A percentile compares a stretch with the other conserved stretches of the same genome.
Conservation (phyloP, 2,797 vertebrate species). For the Muraenolepis orangiensis region DNA sequence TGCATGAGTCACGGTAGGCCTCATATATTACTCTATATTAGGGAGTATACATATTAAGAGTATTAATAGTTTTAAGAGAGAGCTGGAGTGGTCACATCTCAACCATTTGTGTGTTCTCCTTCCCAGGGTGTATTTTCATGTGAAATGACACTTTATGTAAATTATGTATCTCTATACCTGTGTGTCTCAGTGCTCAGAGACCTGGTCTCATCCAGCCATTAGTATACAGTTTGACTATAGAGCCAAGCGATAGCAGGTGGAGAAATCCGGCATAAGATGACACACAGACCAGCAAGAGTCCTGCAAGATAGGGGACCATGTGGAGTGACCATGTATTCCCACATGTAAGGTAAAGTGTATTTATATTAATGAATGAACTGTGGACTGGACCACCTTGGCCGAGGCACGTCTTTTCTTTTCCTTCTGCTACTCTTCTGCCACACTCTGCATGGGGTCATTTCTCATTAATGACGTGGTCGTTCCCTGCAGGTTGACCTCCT, state of each 20-base stretch:
- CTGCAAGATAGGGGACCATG: too few species aligned
- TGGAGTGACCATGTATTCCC: too few species aligned
- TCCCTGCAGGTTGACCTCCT: slow-evolving; percentile 11
- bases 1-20: too few species aligned
- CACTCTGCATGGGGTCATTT: slow-evolving; percentile 18
- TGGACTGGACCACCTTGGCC: not conserved
- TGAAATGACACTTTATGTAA: not conserved
- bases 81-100: too few species aligned
- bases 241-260: not conserved
- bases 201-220: not conserved
- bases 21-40: too few species aligned
- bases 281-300: too few species aligned
- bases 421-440: not conserved
- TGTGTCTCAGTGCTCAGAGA: not conserved
- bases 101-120: too few species aligned
- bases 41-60: too few species aligned
- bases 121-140: too few species aligned
- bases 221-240: not conserved
- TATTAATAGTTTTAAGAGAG: too few species aligned
- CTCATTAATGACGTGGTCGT: slow-evolving; percentile 34
- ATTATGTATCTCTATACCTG: not conserved
- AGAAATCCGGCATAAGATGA: not conserved
- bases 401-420: not conserved
- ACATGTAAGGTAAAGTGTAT: not conserved
- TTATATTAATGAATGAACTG: not conserved